Evolutionary conservation across 2,113 vertebrate species (phyloP).

Genomic region (human): DNA sequence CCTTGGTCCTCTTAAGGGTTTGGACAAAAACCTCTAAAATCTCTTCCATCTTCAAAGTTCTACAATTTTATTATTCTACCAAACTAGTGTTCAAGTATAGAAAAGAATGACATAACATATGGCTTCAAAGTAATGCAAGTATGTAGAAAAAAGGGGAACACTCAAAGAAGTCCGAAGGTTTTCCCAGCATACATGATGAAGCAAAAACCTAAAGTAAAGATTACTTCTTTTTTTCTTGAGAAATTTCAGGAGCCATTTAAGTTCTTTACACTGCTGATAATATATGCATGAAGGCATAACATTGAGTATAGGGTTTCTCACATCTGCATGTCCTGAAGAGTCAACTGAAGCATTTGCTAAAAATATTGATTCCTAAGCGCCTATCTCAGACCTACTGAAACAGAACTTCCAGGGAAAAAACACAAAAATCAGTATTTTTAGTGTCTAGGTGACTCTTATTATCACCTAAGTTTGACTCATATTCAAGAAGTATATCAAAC

Average conservation of each 20-base stretch:
- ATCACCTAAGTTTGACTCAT: neutral
- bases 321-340: conserved; percentile 13
- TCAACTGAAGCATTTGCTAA: conserved; percentile 14
- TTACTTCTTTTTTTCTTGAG: conserved; percentile 23
- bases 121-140: neutral
- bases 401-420: neutral
- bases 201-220: conserved; percentile 23
- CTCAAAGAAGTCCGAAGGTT: conserved; percentile 9
- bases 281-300: neutral
- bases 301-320: conserved; percentile 42
- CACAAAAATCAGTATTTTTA: conserved; percentile 29
- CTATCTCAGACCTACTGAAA: too few relatives aligned
- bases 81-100: conserved; percentile 9
- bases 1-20: neutral
- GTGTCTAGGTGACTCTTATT: neutral
- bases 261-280: neutral
- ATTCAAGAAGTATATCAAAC: conserved; percentile 6
- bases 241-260: neutral
- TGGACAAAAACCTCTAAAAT: conserved; percentile 36
- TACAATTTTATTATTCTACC: neutral
- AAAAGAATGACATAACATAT: neutral
- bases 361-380: neutral
- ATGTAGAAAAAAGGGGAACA: neutral
- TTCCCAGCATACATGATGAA: neutral
- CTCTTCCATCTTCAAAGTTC: neutral